Conservation (phyloP, 2,797 vertebrate genomes). For the Apodemus agrarius region DNA sequence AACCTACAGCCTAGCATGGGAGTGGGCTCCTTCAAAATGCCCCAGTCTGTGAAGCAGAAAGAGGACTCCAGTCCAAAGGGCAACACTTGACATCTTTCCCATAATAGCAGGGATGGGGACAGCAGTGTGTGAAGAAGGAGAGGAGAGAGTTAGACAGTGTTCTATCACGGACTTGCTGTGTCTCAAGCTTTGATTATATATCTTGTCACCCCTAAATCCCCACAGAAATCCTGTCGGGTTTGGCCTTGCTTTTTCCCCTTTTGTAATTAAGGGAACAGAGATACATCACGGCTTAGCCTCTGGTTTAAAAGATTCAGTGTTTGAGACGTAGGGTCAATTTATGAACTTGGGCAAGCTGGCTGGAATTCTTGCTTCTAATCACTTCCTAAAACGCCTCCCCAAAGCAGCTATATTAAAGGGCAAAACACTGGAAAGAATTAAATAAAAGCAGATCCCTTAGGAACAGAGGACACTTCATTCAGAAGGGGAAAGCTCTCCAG, state of each 20-base stretch:
- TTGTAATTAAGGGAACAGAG: not conserved
- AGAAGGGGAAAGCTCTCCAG: not conserved
- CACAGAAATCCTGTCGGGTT: rapidly evolving
- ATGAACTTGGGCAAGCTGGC: not conserved
- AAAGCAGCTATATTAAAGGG: not conserved
- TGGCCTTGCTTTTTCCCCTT: not conserved
- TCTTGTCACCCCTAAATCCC: not conserved
- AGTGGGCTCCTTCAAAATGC: not conserved
- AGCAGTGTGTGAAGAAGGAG: not conserved
- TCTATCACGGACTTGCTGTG: not conserved
- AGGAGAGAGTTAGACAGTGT: not conserved
- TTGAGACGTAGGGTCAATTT: not conserved
- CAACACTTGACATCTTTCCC: not conserved
- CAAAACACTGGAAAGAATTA: not conserved
- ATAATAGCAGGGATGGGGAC: not conserved
- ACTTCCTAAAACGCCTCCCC: not conserved
- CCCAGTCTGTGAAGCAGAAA: not conserved
- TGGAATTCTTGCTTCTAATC: not conserved
- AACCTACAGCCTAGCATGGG: not conserved
- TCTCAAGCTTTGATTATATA: rapidly evolving
- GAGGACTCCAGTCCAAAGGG: not conserved
- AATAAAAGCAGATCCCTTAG: not conserved
- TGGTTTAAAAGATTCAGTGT: not conserved
- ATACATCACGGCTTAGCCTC: not conserved
- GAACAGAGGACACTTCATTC: not conserved